phyloP scores from a whole-genome alignment of 30 jellyfish, hydroid and myxozoan species.

The Hydra vulgaris region DNA sequence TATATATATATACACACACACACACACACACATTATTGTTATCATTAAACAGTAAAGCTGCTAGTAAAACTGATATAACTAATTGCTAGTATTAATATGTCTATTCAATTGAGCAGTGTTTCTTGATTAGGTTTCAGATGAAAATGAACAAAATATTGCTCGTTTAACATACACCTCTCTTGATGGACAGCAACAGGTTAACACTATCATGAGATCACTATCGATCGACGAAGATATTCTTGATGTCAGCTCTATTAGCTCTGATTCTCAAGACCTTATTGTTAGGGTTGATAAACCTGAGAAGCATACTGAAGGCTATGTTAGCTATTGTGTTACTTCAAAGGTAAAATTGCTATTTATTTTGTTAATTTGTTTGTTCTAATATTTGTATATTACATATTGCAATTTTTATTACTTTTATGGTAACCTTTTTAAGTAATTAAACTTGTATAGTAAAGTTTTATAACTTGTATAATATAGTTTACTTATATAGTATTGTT shows the following conservation, averaged over 20 bases:
- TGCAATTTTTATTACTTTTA: no score
- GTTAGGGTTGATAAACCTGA: slow-evolving; percentile 94
- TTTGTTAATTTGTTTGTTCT: neutral
- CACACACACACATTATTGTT: no score
- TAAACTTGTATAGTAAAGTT: no score
- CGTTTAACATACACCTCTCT: slow-evolving; percentile 55
- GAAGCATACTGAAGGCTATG: slow-evolving; percentile 90
- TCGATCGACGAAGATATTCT: slow-evolving; percentile 73
- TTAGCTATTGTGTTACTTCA: slow-evolving; percentile 74
- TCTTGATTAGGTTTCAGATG: neutral
- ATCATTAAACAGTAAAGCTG: no score
- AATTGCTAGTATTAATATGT: no score
- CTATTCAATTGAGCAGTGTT: no score
- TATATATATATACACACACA: no score
- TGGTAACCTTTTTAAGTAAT: no score
- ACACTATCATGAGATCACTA: slow-evolving; percentile 86
- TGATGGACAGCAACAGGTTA: slow-evolving; percentile 65
- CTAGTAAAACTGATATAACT: no score
- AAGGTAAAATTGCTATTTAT: slow-evolving; percentile 29
- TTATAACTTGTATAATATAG: no score
- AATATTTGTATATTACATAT: no score
- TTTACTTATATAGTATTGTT: no score
- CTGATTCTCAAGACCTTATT: slow-evolving; percentile 77
- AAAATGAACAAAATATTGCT: neutral
- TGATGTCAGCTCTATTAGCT: slow-evolving; percentile 40